These are phyloP conservation scores for Leptinotarsa defecta DNA, from an alignment of 1,140 invertebrate species.

Conservation along the genomic window DNA sequence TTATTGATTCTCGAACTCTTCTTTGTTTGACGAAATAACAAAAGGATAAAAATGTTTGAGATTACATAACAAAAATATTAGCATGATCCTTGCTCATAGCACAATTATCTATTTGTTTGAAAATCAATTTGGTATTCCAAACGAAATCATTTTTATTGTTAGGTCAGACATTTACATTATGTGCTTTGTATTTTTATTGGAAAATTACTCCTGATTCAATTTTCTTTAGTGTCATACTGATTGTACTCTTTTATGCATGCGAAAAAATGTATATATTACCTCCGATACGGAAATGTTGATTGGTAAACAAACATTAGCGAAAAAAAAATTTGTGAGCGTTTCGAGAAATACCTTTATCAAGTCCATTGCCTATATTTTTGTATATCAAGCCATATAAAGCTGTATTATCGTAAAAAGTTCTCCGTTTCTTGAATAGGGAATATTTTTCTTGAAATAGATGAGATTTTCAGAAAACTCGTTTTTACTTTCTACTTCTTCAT, in stretches of 20 bases:
- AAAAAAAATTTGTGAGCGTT: too few species aligned
- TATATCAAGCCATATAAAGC: too few species aligned
- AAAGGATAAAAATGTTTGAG: background rate
- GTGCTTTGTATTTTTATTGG: conserved; percentile 9
- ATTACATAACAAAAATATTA: background rate
- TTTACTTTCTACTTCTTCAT: too few species aligned
- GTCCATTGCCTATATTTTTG: too few species aligned
- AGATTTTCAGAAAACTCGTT: too few species aligned
- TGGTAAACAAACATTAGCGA: too few species aligned
- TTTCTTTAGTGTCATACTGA: background rate
- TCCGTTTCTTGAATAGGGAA: too few species aligned
- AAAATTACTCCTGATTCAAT: conserved; percentile 15
- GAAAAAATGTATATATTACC: too few species aligned
- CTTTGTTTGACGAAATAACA: conserved; percentile 8
- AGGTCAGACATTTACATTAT: background rate
- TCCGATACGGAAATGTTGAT: too few species aligned
- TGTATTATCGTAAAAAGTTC: too few species aligned
- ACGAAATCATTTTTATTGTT: background rate
- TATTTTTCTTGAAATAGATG: too few species aligned
- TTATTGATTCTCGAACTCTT: background rate
- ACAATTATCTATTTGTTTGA: conserved; percentile 11
- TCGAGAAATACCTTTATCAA: too few species aligned
- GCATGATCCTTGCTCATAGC: conserved; percentile 5
- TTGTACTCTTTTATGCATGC: background rate
- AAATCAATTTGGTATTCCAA: background rate